Base-by-base conservation (phyloP, 2,113 vertebrate species). In the Tinamus guttatus region DNA sequence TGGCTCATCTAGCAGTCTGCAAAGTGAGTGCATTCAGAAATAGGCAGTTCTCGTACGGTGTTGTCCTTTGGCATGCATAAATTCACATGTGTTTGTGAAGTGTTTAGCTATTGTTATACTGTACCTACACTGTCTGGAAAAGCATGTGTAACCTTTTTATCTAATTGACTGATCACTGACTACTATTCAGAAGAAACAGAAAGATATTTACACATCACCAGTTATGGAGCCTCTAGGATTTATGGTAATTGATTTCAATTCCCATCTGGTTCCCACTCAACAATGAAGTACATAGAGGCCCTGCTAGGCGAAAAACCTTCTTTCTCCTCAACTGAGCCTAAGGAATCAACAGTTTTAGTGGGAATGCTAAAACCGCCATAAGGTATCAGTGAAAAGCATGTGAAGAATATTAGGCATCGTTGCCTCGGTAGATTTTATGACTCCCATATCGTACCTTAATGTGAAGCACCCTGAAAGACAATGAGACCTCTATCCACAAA, bases 261-360 rank as follows among this genome's bases (percentile, higher is more conserved):
- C 94, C 95, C 97, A 71, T 98, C 95, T 98, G 91, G 95, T 97
- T 97, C 93, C 94, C 96, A 95, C 95, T 97, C 96, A 97, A 92
- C 95, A 95, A 70, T 95, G 96, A 97, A 96, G 89, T 95, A 93
- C 47, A 0, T 93, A 90, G 84, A 95, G 95, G 59, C 92, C 88
- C 71, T 80, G 75, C 71, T 96, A 92, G 88, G 56, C 91, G 95
- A 93, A 94, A 90, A 25, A 25, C 40, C 69, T 83, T 93, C 68
- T 94, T 89, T 95, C 75, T 90, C 87, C 87, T 91, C 70, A 70
- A 40, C 85, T 81, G 78, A 95, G 77, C 71, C 91, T 83, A 89
- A 95, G 92, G 94, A 97, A 96, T 96, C 78, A 69, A 69, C 74
- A 90, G 38, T 91, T 97, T 91, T 91, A 92, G 68, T 65, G 87